Conservation (phyloP, 2,113 vertebrate species). For the Phaethornis superciliosus region DNA sequence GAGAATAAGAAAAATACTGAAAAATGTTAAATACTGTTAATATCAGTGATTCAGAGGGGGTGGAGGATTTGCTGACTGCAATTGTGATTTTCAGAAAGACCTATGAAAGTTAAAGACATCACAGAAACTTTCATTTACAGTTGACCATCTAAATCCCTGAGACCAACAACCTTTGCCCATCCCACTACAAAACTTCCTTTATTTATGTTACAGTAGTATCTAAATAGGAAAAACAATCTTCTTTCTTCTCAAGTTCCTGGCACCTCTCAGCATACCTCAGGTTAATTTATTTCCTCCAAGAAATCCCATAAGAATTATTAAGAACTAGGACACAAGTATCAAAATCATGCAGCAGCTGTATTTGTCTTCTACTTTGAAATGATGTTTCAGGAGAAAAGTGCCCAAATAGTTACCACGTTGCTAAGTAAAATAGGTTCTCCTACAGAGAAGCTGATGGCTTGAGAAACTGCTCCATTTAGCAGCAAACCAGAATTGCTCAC, state of each 20-base stretch:
- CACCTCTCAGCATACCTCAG: not conserved
- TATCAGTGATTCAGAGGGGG: not conserved
- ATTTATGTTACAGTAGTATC: not conserved
- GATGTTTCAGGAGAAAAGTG: not conserved
- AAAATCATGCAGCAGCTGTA: not conserved
- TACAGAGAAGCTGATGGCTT: constrained; percentile 1
- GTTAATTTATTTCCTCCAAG: not conserved
- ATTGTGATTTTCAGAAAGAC: not conserved
- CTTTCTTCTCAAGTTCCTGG: not conserved
- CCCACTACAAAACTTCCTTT: not conserved
- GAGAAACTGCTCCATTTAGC: not conserved
- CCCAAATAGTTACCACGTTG: not conserved
- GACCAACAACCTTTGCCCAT: not conserved
- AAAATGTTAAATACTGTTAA: not conserved
- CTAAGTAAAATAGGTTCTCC: constrained; percentile 7
- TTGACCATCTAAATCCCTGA: not conserved
- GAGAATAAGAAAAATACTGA: constrained; percentile 26
- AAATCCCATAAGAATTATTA: constrained; percentile 21
- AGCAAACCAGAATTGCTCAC: not conserved
- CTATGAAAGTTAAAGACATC: not conserved
- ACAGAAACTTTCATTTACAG: not conserved
- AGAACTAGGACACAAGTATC: constrained; percentile 4
- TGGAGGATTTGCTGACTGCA: not conserved
- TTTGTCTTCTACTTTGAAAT: not conserved
- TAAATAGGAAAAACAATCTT: not conserved